Percentiles rank a stretch among this genome's conserved stretches.
These are phyloP conservation scores for Campaea margaritaria DNA, from an alignment of 2,888 invertebrate species.

Conservation along the genomic window DNA sequence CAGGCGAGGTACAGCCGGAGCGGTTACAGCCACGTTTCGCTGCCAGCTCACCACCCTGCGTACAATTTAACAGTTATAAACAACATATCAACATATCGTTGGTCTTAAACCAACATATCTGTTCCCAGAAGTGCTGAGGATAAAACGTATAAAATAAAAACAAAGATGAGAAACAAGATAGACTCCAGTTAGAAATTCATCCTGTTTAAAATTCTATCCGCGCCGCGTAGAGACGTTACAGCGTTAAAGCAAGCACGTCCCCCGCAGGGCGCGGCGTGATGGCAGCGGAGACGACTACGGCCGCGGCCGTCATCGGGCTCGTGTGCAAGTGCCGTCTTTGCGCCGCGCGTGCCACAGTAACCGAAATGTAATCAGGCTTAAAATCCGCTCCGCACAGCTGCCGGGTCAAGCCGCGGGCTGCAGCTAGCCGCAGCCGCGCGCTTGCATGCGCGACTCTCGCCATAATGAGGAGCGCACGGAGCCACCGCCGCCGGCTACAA, in stretches of 20 bases:
- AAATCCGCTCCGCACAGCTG: neutral
- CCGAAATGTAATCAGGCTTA: slow-evolving; percentile 1
- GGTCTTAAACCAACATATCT: neutral
- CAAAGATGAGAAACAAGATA: slow-evolving; percentile 1
- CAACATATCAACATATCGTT: too few relatives aligned
- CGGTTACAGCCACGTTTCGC: neutral
- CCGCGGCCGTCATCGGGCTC: neutral
- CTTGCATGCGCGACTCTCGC: neutral
- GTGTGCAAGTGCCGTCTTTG: slow-evolving; percentile 9
- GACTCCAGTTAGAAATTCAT: slow-evolving; percentile 6
- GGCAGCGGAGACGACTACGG: neutral
- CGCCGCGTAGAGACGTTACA: neutral
- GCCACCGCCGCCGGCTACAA: too few relatives aligned
- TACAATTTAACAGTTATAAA: neutral
- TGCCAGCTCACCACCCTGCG: too few relatives aligned
- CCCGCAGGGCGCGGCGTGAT: slow-evolving; percentile 3
- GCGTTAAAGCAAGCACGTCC: slow-evolving; percentile 13
- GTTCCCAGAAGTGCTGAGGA: neutral
- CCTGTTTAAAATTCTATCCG: slow-evolving; percentile 6
- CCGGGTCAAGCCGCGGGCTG: neutral
- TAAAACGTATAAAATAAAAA: slow-evolving; percentile 2
- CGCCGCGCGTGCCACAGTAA: neutral
- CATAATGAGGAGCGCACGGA: neutral
- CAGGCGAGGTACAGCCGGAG: neutral
- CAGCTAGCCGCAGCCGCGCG: neutral